Evolutionary conservation across 2,888 invertebrate genomes (phyloP), one percentile per base, ranked within the genome.

Genomic region (Anoplius nigerrimus): DNA sequence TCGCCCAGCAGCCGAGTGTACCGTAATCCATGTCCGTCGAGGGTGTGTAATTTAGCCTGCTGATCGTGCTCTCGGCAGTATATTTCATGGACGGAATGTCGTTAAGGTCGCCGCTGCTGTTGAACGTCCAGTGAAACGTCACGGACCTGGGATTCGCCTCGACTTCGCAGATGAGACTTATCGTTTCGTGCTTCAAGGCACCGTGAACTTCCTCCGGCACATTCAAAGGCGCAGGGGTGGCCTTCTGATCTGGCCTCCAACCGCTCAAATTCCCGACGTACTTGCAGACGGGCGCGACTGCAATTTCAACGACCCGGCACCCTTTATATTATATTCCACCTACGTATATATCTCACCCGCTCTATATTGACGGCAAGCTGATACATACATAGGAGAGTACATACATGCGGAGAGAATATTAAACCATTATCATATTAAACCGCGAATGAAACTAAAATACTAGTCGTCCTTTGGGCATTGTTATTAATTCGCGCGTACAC

Each of bases 61-160:
- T 94, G 11, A 92, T 91, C 71, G 93, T 92, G 1, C 94, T 93
- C 71, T 93, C 90, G 79, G 88, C 91, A 55, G 89, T 89, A 78
- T 89, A 91, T 79, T 92, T 92, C 61, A 93, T 92, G 71, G 90
- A 87, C 65, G 95, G 93, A 83, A 95, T 91, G 88, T 95, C 94
- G 63, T 92, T 93, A 89, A 95, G 94, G 86, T 95, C 95, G 21
- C 95, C 95, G 74, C 95, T 95, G 88, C 74, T 95, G 91, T 97
- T 97, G 91, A 97, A 96, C 75, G 96, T 96, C 97, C 97, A 97
- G 84, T 95, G 94, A 89, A 97, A 97, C 84, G 93, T 92, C 80
- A 94, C 94, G 63, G 93, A 91, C 16, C 95, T 93, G 5, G 97
- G 97, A 85, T 95, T 96, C 73, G 97, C 95, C 84, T 96, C 96